These are phyloP conservation scores for Nomada flava DNA, from an alignment of 2,888 invertebrate species.

Conservation along the genomic window DNA sequence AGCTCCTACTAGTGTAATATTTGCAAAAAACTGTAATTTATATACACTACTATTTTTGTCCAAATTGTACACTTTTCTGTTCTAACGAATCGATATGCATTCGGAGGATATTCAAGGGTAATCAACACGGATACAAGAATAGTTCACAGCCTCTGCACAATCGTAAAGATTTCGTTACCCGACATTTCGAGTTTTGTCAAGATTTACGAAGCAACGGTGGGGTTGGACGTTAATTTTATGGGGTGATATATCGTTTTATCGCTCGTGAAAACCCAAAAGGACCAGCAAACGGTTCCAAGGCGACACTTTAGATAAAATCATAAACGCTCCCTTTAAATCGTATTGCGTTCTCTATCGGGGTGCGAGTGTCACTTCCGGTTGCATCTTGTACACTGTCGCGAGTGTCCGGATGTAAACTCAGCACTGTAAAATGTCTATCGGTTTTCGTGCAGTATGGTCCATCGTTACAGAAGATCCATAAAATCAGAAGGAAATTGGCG, in stretches of 20 bases:
- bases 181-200: slow-evolving; percentile 14
- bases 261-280: slow-evolving; percentile 34
- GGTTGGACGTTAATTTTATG: slow-evolving; percentile 28
- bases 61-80: neutral
- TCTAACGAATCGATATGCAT: neutral
- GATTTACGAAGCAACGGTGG: neutral
- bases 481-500: slow-evolving; percentile 22
- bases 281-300: slow-evolving; percentile 26
- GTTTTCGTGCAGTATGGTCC: neutral
- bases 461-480: slow-evolving; percentile 13
- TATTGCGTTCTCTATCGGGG: neutral
- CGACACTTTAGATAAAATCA: slow-evolving; percentile 40
- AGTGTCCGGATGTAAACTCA: slow-evolving; percentile 32
- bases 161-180: slow-evolving; percentile 13
- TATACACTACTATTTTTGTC: too few species aligned
- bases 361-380: neutral
- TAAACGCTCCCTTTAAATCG: slow-evolving; percentile 36
- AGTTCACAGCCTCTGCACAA: neutral
- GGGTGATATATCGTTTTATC: slow-evolving; percentile 40
- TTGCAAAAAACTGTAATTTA: too few species aligned
- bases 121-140: neutral
- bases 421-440: slow-evolving; percentile 11
- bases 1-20: too few species aligned
- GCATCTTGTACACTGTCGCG: slow-evolving; percentile 3
- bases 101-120: neutral